Conservation (phyloP, 2,113 vertebrate species). For the Cebus imitator region DNA sequence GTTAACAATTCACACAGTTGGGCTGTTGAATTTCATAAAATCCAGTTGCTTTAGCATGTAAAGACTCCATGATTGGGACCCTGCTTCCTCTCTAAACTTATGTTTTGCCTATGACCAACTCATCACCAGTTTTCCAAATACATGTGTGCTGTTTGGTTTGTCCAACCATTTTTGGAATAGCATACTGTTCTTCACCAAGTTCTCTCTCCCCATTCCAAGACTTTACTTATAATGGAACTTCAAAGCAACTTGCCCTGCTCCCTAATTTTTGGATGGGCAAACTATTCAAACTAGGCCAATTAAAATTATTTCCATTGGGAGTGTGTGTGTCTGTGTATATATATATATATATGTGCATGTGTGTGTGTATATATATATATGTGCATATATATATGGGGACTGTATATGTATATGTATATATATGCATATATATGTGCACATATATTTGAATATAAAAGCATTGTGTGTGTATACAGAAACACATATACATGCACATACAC, state of each 20-base stretch:
- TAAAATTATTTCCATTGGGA: not conserved
- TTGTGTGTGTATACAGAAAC: too few relatives aligned
- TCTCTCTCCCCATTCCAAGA: not conserved
- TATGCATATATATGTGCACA: too few relatives aligned
- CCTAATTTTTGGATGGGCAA: not conserved
- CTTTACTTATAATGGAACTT: not conserved
- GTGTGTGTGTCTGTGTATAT: not conserved
- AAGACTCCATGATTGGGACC: not conserved
- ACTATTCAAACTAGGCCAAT: not conserved
- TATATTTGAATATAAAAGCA: too few relatives aligned
- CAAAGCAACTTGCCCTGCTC: not conserved
- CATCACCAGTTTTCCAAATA: not conserved
- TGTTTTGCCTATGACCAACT: not conserved
- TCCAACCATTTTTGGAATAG: not conserved
- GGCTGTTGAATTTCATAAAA: not conserved
- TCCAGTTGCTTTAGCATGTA: too few relatives aligned
- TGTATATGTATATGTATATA: not conserved
- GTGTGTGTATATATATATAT: not conserved
- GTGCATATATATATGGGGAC: too few relatives aligned
- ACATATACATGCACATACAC: too few relatives aligned
- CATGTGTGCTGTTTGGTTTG: not conserved
- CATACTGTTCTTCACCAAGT: not conserved
- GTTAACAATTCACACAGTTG: not conserved
- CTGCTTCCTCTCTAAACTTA: not conserved
- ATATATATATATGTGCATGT: not conserved